These are phyloP conservation scores for Ambastaia sidthimunki DNA, from an alignment of 2,797 vertebrate genomes.

Conservation along the genomic window DNA sequence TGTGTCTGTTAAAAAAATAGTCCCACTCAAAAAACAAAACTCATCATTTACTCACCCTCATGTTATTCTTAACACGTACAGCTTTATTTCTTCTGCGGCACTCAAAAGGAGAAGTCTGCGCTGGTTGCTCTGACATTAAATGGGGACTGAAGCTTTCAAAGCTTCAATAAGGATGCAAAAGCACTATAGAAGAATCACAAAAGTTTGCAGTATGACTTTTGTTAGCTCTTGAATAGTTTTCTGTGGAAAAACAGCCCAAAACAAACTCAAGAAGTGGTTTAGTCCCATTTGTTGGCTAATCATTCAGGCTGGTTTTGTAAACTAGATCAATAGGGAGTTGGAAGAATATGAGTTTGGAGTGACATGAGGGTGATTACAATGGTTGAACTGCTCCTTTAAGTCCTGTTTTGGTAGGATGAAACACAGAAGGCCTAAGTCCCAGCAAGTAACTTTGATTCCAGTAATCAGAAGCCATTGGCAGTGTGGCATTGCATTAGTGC, in stretches of 20 bases:
- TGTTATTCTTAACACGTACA: neutral
- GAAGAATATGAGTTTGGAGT: neutral
- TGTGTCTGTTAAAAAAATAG: conserved; percentile 51
- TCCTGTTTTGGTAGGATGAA: conserved; percentile 67
- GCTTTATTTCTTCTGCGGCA: neutral
- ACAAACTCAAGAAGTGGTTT: neutral
- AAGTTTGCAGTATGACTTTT: neutral
- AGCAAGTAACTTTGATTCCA: conserved; percentile 62
- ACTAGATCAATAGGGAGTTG: neutral
- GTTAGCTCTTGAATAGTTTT: neutral
- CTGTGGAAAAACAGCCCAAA: neutral
- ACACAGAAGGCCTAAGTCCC: conserved; percentile 51
- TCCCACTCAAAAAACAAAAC: neutral
- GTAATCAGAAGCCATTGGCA: conserved; percentile 63
- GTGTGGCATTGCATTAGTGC: conserved; percentile 66
- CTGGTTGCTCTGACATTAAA: neutral
- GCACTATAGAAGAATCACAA: neutral
- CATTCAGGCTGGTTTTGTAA: neutral
- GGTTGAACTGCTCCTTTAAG: conserved; percentile 15
- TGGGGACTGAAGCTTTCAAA: neutral
- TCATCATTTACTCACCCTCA: conserved; percentile 3
- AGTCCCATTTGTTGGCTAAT: neutral
- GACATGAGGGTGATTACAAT: neutral
- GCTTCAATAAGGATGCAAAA: neutral
- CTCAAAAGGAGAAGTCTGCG: neutral